Base-by-base conservation (phyloP, 1,140 invertebrate species). In the Zelostemma sp. region DNA sequence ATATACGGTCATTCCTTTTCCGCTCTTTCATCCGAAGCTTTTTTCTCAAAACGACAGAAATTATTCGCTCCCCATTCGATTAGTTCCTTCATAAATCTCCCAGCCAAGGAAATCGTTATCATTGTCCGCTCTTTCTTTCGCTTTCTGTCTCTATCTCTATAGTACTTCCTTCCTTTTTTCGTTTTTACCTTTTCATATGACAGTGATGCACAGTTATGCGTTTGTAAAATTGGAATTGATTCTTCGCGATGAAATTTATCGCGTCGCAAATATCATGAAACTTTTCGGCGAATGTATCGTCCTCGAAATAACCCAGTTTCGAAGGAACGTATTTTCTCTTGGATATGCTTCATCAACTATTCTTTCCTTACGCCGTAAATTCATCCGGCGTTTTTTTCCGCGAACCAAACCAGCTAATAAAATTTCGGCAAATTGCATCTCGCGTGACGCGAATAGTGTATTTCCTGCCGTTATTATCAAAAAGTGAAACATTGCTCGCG, bases 1-100 rank as follows among this genome's bases (percentile, higher is more conserved):
- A 71, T 78, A 79, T 71, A 73, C 64, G 66, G 69, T 78, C 71
- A 63, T 59, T 73, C 55, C 57, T 74, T 74, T 64, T 59, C 47
- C 50, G 60, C 59, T 74, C 60, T 56, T 65, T 62, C 62, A 62
- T 62, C 61, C 33, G 55, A 50, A 38, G 45, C 41, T 45, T 41
- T 72, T 58, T 59, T 64, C 55, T 18, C 59, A 63, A 62, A 60
- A 60, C 28, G 60, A 60, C 50, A 46, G 46, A 63, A 68, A 63
- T 69, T 63, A 68, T 63, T 63, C 56, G 55, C 45, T 47, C 14
- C 38, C 17, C 41, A 41, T 63, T 69, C 56, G 55, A 63, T 63
- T 69, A 60, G 51, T 64, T 16, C 50, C 12, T 53, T 58, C 58
- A 58, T 60, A 47, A 58, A 58, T 62, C 58, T 58, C 51, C 38